Evolutionary conservation across 2,888 invertebrate genomes (phyloP).

Genomic region (Eupsilia transversa): DNA sequence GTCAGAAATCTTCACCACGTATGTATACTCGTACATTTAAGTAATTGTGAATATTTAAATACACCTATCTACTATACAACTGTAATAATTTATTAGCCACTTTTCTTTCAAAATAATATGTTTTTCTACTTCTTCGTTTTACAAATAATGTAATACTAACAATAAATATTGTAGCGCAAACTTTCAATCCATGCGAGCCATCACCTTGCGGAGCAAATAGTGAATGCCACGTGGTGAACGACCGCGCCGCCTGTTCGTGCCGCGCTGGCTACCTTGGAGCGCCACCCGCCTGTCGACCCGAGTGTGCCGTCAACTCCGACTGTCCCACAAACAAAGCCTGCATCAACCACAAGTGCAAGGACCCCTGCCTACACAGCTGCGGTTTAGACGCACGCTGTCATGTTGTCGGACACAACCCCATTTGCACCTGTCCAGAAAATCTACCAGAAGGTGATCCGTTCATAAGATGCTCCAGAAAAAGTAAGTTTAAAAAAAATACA

Average conservation of each 20-base stretch:
- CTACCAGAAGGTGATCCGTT: conserved; percentile 94
- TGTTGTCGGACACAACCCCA: conserved; percentile 95
- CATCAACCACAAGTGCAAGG: conserved; percentile 93
- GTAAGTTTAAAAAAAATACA: conserved; percentile 73
- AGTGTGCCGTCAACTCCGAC: conserved; percentile 94
- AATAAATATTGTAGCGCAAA: conserved; percentile 62
- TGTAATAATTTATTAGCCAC: background rate
- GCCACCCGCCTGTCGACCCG: conserved; percentile 94
- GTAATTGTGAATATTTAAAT: background rate
- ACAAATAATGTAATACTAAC: background rate
- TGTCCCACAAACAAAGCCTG: conserved; percentile 94
- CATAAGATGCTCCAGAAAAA: conserved; percentile 91
- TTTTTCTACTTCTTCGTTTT: background rate
- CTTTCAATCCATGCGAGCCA: conserved; percentile 92
- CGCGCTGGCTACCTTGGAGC: conserved; percentile 92
- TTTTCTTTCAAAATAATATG: background rate
- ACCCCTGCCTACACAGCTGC: conserved; percentile 94
- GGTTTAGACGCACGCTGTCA: conserved; percentile 94
- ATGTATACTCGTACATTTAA: conserved; percentile 76
- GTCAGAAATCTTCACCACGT: conserved; percentile 90
- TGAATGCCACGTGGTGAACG: conserved; percentile 92
- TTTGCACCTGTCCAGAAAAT: conserved; percentile 93
- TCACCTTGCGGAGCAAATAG: conserved; percentile 95
- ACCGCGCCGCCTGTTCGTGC: conserved; percentile 94
- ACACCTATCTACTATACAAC: background rate